Evolutionary conservation across 2,113 vertebrate species (phyloP).

Genomic region (Columba janthina): DNA sequence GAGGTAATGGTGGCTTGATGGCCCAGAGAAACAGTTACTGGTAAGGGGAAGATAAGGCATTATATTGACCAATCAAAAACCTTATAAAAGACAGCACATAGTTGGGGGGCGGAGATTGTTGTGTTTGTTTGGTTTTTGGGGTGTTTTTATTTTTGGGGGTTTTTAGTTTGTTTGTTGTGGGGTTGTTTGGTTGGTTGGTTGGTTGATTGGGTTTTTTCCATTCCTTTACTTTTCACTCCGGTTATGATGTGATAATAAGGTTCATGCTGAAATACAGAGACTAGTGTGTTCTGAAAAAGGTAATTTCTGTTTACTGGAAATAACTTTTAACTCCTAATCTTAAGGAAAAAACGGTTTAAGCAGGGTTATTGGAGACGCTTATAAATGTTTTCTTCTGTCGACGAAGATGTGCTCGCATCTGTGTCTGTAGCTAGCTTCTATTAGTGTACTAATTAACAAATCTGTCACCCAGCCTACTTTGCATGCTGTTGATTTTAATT

Average conservation of each 20-base stretch:
- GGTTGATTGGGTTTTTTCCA: not conserved
- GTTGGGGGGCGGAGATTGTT: not conserved
- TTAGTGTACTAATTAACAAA: not conserved
- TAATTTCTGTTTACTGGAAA: not conserved
- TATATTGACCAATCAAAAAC: not conserved
- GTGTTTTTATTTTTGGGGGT: not conserved
- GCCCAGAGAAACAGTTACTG: not conserved
- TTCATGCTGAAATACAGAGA: not conserved
- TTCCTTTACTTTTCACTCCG: not conserved
- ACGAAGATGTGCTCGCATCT: not conserved
- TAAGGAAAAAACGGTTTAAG: not conserved
- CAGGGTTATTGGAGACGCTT: not conserved
- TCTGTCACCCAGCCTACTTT: not conserved
- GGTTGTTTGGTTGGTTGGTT: too few species aligned
- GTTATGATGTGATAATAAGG: not conserved
- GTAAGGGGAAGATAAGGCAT: not conserved
- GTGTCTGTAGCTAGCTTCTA: not conserved
- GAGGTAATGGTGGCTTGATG: not conserved
- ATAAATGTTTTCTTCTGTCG: not conserved
- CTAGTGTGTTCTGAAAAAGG: not conserved
- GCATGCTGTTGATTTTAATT: not conserved
- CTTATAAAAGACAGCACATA: not conserved
- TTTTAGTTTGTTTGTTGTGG: not conserved
- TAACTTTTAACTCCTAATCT: not conserved
- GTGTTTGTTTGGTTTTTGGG: not conserved